Conservation (phyloP, 2,888 invertebrate genomes). For the Metallyticus violacea region DNA sequence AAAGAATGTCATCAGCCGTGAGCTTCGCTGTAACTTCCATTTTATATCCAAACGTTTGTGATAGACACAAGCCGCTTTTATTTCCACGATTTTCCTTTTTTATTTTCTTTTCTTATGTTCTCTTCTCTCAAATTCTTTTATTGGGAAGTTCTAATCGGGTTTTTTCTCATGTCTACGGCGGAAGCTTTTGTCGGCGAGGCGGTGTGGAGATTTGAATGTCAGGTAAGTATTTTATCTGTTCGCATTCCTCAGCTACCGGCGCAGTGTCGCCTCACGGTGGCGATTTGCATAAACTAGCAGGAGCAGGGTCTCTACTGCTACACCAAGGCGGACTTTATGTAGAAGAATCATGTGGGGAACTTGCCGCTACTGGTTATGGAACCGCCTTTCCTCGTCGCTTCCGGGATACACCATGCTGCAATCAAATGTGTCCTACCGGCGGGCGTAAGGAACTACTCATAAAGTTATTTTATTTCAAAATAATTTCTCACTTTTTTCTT, state of each 20-base stretch:
- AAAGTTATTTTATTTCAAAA: no score
- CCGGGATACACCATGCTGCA: background rate
- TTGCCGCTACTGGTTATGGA: background rate
- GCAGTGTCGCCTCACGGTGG: background rate
- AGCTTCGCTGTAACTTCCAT: background rate
- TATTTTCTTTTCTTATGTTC: background rate
- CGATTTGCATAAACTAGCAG: background rate
- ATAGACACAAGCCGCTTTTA: slow-evolving; percentile 5
- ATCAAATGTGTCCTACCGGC: no score
- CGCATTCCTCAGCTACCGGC: slow-evolving; percentile 10
- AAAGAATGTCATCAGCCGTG: background rate
- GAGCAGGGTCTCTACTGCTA: background rate
- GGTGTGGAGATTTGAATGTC: slow-evolving; percentile 4
- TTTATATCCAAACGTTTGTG: slow-evolving; percentile 2
- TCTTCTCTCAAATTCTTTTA: background rate
- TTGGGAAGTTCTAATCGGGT: background rate
- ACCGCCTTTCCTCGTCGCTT: no score
- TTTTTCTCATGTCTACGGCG: background rate
- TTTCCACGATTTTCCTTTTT: background rate
- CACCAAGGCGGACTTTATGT: background rate
- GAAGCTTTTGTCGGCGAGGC: background rate
- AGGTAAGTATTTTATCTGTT: slow-evolving; percentile 11
- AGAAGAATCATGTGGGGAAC: background rate
- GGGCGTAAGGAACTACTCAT: no score
- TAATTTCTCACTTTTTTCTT: no score